These are phyloP conservation scores for Ceramica pisi DNA, from an alignment of 2,888 invertebrate genomes.

Conservation along the genomic window DNA sequence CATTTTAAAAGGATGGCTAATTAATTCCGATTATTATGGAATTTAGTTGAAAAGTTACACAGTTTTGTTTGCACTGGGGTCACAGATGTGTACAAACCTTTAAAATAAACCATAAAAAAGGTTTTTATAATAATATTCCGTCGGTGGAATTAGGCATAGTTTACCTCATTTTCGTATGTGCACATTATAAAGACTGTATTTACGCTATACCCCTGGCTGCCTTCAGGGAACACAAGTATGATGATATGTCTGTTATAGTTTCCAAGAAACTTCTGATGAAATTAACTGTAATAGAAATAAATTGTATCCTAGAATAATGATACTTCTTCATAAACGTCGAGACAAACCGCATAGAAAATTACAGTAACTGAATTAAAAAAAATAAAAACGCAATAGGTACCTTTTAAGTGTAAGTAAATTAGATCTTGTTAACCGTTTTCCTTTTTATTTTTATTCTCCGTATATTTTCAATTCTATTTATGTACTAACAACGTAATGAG, in stretches of 20 bases:
- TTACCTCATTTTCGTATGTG: too few relatives aligned
- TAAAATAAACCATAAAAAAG: too few relatives aligned
- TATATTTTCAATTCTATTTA: constrained; percentile 12
- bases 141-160: too few relatives aligned
- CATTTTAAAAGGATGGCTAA: too few relatives aligned
- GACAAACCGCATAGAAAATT: neutral
- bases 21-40: too few relatives aligned
- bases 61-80: too few relatives aligned
- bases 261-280: neutral
- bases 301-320: neutral
- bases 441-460: neutral
- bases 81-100: too few relatives aligned
- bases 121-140: too few relatives aligned
- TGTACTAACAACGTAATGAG: neutral
- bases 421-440: neutral
- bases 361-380: neutral
- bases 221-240: neutral
- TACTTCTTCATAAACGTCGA: neutral
- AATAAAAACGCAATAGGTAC: neutral
- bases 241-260: too few relatives aligned
- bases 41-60: too few relatives aligned
- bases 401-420: neutral
- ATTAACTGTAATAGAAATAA: neutral
- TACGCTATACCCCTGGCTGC: too few relatives aligned
- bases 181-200: too few relatives aligned